Evolutionary conservation across 2,797 vertebrate genomes (phyloP), one percentile per base, ranked within the genome.

Genomic region (Paedocypris micromegethes): DNA sequence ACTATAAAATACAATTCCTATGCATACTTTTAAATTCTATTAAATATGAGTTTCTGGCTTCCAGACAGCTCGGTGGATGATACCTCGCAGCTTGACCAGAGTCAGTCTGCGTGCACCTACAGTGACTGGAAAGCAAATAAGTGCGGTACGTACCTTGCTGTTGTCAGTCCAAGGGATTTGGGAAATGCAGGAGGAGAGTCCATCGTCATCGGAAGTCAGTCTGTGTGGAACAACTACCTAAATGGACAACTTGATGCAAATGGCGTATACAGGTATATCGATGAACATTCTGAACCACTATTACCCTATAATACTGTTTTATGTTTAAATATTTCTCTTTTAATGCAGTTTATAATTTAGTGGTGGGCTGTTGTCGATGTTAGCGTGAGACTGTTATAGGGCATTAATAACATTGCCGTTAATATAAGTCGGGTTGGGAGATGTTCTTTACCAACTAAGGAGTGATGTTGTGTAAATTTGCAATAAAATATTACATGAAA

Each of bases 181-280:
- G 23, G 0, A 72, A 75, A 7, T 81, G 64, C 5, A n/a, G 0
- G 5, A 8, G 2, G 23, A 56, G 45, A 51, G 2, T 0, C 0
- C 3, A 54, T 86, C 3, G 1, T 0, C 0, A 45, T 90, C 3
- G 89, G 88, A 64, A 66, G 77, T 62, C 6, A 0, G 6, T 41
- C 42, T 5, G 0, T 0, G 0, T 87, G 74, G 83, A 0, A 71
- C 0, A 5, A 0, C 23, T 90, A 90, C 73, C 9, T 0, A 0
- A 91, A 91, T 41, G 81, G 80, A 54, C 0, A 6, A 53, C 84
- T 91, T 56, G 2, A 5, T 0, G 4, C 76, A n/a, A 70, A 3
- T 8, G 47, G 3, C 51, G 9, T 3, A 38, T 91, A 90, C 74
- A 38, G 38, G 89, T 91, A 84, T 80, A 58, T 40, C 3, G 42